Evolutionary conservation across 92 coral and sea anemone species (phyloP), one percentile per base, ranked within the genome.

Genomic region (Ricordea florida): DNA sequence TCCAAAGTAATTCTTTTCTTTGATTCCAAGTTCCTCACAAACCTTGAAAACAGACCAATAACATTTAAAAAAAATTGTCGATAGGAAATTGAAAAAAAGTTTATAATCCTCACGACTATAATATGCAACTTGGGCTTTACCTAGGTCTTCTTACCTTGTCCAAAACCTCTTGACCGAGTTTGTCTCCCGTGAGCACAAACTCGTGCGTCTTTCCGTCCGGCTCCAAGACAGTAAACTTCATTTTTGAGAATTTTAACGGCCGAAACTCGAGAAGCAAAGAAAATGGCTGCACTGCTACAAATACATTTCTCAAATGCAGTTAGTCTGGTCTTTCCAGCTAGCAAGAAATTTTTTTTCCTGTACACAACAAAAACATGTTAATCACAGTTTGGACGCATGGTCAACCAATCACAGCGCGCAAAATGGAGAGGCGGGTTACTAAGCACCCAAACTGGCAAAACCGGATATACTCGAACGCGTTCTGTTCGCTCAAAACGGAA

Each of bases 1-100:
- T 26, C 99, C 99, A 66, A 96, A 96, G 88, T 96, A 96, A 40
- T 89, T 90, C 86, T 83, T 93, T 72, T 96, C 99, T 43, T 82
- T 76, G 83, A 89, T 89, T 26, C 90, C 91, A 31, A 96, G 83
- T 66, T 89, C 88, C 34, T 89, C 93, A 49, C 99, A 96, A 50
- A 92, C 90, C 99, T 96, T 33, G 18, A 47, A 69, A 52, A 58
- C 23, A 61, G 65, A 21, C 28, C 35, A 35, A 25, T 47, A 45
- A 21, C 16, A 33, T 21, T 9, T 15, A 42, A 43, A 46, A 28
- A 46, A 18, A 24, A 36, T 23, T 23, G 53, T 44, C 36, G 26
- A 11, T 17, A 14, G 3, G 28, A 32, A 1, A 44, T 11, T 48
- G 22, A 29, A 22, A 62, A 15, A 6, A 61, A 24, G 48, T 1